Conservation (phyloP, 2,797 vertebrate species). For the Enteromius treurensis region DNA sequence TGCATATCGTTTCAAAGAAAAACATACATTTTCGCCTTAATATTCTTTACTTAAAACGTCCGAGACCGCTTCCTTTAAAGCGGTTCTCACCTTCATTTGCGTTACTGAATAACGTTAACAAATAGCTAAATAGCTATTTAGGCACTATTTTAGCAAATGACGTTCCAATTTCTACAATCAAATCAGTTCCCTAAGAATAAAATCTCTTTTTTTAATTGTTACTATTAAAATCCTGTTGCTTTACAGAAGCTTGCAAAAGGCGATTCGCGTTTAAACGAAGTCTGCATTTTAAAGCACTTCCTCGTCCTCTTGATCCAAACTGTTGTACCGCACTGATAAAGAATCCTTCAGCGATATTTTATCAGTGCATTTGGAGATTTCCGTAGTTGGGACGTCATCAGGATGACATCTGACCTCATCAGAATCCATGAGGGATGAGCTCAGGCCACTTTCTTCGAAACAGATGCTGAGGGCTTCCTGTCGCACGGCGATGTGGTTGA, state of each 20-base stretch:
- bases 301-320: slow-evolving; percentile 48
- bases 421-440: slow-evolving; percentile 4
- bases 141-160: background rate
- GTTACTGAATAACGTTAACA: background rate
- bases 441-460: slow-evolving; percentile 21
- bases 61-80: background rate
- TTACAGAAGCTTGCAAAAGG: background rate
- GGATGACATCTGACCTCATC: background rate
- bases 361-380: background rate
- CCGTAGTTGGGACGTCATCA: background rate
- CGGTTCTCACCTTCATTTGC: background rate
- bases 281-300: slow-evolving; percentile 32
- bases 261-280: background rate
- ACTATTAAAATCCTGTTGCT: background rate
- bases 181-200: background rate
- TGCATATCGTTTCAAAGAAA: background rate
- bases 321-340: slow-evolving; percentile 30
- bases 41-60: background rate
- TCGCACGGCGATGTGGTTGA: background rate
- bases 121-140: background rate
- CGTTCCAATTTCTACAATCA: background rate
- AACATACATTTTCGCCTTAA: background rate
- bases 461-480: slow-evolving; percentile 39
- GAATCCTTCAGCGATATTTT: slow-evolving; percentile 43
- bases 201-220: background rate